These are phyloP conservation scores for Panagrolaimus sp. DNA, from an alignment of 1,140 invertebrate genomes.

Conservation along the genomic window DNA sequence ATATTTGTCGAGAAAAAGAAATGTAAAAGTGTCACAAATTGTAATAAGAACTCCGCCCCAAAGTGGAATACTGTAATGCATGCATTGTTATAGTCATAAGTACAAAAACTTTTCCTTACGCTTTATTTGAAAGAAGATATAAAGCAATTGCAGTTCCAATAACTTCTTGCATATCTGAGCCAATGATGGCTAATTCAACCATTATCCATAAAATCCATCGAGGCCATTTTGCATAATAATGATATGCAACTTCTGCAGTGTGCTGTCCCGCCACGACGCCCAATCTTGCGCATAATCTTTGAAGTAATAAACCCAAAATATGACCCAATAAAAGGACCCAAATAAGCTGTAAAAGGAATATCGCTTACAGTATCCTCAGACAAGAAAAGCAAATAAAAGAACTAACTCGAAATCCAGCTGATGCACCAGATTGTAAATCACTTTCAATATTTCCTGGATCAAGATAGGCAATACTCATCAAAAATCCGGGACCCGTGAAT, in stretches of 20 bases:
- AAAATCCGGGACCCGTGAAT: slow-evolving; percentile 83
- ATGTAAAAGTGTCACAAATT: slow-evolving; percentile 82
- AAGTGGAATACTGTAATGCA: slow-evolving; percentile 67
- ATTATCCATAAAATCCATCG: slow-evolving; percentile 82
- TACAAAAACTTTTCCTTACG: slow-evolving; percentile 20
- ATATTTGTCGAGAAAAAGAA: slow-evolving; percentile 82
- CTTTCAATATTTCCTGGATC: slow-evolving; percentile 90
- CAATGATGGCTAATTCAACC: slow-evolving; percentile 86
- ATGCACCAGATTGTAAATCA: slow-evolving; percentile 76
- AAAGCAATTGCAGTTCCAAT: slow-evolving; percentile 71
- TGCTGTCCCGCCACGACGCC: slow-evolving; percentile 78
- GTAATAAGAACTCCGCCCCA: slow-evolving; percentile 82
- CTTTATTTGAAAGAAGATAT: slow-evolving; percentile 77
- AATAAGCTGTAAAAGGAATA: too few relatives aligned
- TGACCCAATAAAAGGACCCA: slow-evolving; percentile 83
- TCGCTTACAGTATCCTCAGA: too few relatives aligned
- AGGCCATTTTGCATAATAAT: slow-evolving; percentile 74
- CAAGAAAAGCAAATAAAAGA: too few relatives aligned
- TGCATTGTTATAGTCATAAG: background rate
- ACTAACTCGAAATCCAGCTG: slow-evolving; percentile 70
- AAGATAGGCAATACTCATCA: slow-evolving; percentile 87
- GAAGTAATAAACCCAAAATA: slow-evolving; percentile 77
- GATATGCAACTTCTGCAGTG: slow-evolving; percentile 63
- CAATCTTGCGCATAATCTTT: slow-evolving; percentile 75
- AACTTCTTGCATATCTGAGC: slow-evolving; percentile 77